These are phyloP conservation scores for Tapirus indicus DNA, from an alignment of 2,797 vertebrate genomes.

Conservation along the genomic window DNA sequence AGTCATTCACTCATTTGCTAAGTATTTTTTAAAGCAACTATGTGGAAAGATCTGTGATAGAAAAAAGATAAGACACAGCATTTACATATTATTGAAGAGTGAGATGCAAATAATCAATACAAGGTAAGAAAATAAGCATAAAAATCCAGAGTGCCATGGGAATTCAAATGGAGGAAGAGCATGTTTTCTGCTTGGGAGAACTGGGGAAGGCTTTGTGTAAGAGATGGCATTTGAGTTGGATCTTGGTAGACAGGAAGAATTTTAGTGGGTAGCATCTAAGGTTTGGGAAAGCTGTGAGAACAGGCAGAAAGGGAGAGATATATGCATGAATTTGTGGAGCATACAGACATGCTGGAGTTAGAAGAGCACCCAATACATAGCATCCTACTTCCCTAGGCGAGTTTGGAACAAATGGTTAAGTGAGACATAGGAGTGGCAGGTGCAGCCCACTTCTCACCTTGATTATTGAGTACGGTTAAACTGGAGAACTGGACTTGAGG, in stretches of 20 bases:
- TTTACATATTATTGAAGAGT: not conserved
- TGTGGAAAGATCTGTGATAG: constrained; percentile 13
- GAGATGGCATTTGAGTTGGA: not conserved
- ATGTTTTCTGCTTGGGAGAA: not conserved
- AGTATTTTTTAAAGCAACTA: not conserved
- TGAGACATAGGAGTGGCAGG: not conserved
- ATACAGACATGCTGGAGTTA: not conserved
- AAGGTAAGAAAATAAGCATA: not conserved
- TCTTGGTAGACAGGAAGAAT: not conserved
- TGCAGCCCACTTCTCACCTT: not conserved
- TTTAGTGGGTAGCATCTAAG: not conserved
- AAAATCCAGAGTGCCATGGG: not conserved
- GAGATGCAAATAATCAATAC: not conserved
- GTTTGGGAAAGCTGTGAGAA: not conserved
- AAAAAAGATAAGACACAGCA: not conserved
- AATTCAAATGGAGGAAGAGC: not conserved
- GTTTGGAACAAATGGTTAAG: not conserved
- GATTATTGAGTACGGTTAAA: not conserved
- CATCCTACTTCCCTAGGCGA: not conserved
- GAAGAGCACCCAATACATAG: not conserved
- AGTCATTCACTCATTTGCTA: constrained; percentile 16
- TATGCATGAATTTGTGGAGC: not conserved
- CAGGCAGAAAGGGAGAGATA: not conserved
- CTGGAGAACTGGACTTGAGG: not conserved
- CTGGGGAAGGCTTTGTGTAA: not conserved